Evolutionary conservation across 2,113 vertebrate species (phyloP), one percentile per base, ranked within the genome.

Genomic region (Candoia aspera): DNA sequence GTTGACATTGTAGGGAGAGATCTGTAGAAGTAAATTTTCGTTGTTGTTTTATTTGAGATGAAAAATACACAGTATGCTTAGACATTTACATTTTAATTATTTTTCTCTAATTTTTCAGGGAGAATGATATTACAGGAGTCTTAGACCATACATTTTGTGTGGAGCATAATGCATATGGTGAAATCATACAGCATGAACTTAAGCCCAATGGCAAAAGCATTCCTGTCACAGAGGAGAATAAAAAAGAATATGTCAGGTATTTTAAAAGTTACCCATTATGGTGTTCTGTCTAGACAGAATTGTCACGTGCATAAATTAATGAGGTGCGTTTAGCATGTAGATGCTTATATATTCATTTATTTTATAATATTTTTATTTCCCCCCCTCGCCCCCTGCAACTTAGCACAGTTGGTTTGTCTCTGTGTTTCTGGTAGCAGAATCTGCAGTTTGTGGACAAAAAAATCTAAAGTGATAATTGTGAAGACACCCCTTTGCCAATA

Each of bases 81-180:
- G 68, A 89, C n/a, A 29, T 62, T 89, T 33, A 26, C 9, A 42
- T 53, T 60, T 87, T n/a, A 64, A 87, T 68, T 91, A 90, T 26
- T 94, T 93, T 87, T 11, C 92, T 94, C 90, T 49, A 87, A 60
- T 91, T 64, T 64, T 90, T 83, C 96, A 99, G 99, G 94, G 99
- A 99, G 96, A 99, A 99, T 33, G 99, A 99, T 96, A 99, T 99
- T 97, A 99, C 99, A 2, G 99, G 99, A 91, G 99, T 99, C 95
- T 98, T 99, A 97, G 99, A 99, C 97, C 99, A 99, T 96, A 99
- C 99, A 0, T 99, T 99, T 95, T 99, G 99, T 64, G 99, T 99
- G 1, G 99, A 99, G 64, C 99, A 99, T 98, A 99, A 99, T 0
- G 99, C 99, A 0, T 99, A 99, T 0, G 99, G 99, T 42, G 99